Evolutionary conservation across 2,888 invertebrate genomes (phyloP).

Genomic region (Brenthis hecate): DNA sequence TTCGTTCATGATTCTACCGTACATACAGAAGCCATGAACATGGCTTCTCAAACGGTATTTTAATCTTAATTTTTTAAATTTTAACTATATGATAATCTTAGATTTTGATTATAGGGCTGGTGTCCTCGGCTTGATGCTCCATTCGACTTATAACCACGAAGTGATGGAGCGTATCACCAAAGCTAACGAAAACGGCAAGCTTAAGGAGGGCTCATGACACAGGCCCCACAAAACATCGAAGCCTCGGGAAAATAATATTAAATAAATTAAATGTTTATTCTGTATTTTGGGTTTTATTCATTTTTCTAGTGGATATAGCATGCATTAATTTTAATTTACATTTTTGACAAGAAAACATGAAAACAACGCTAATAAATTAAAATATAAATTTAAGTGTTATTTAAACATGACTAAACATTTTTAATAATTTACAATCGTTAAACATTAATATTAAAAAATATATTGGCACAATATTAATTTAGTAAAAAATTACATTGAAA

Average conservation of each 20-base stretch:
- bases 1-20: too few species aligned
- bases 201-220: constrained; percentile 68
- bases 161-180: constrained; percentile 87
- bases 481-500: too few species aligned
- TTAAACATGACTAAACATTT: too few species aligned
- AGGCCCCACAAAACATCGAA: constrained; percentile 5
- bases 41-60: too few species aligned
- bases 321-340: too few species aligned
- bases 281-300: neutral
- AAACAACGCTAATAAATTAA: too few species aligned
- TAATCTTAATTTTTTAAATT: neutral
- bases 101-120: constrained; percentile 86
- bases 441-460: too few species aligned
- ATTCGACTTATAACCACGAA: constrained; percentile 97
- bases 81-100: constrained; percentile 1
- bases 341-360: too few species aligned
- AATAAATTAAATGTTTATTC: neutral
- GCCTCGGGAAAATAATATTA: constrained; percentile 5
- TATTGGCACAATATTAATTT: too few species aligned
- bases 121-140: constrained; percentile 96
- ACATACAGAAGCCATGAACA: too few species aligned
- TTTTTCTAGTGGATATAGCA: neutral
- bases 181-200: constrained; percentile 66
- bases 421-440: too few species aligned
- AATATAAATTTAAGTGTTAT: too few species aligned